Evolutionary conservation across 2,113 vertebrate species (phyloP), one percentile per base, ranked within the genome.

Genomic region (Dermatemys mawii): DNA sequence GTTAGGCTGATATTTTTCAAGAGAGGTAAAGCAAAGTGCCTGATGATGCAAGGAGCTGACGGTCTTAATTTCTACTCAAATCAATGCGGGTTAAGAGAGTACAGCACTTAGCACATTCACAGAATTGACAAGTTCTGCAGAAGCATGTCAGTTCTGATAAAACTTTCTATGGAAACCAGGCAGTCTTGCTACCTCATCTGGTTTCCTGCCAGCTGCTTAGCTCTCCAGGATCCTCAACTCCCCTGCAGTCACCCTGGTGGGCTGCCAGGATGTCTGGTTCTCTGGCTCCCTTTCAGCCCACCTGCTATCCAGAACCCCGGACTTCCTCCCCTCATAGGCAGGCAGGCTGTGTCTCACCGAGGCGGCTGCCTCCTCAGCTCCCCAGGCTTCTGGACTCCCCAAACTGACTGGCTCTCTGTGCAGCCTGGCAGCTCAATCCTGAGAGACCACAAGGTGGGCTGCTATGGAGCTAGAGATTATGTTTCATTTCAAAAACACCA

Each of bases 1-100:
- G 8, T 35, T 46, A 55, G 13, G 46, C 1, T 35, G 3, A 35
- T 1, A 13, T 1, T 46, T 2, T 88, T 49, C 53, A 82, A 87
- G 49, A 11, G 0, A 87, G 86, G 81, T 4, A 17, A 70, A 60
- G 60, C 0, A 80, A 89, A 86, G 70, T 3, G 44, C 0, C 2
- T 1, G 32, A 54, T 53, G 81, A 50, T 22, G 44, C 21, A 83
- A 53, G 53, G 60, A 80, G 16, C 1, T 22, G 14, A 0, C 3
- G 1, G 1, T 0, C 1, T 11, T 78, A 44, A 49, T 29, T 79
- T 87, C 41, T 38, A n/a, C 86, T 8, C 53, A 55, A 21, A 46
- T 4, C 75, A 76, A 1, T 7, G n/a, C 8, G 35, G 16, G 6
- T 79, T 83, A 76, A 84, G 8, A 67, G 8, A 21, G 51, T 73